Evolutionary conservation across 2,113 vertebrate species (phyloP).

Genomic region (Toxostoma redivivum): DNA sequence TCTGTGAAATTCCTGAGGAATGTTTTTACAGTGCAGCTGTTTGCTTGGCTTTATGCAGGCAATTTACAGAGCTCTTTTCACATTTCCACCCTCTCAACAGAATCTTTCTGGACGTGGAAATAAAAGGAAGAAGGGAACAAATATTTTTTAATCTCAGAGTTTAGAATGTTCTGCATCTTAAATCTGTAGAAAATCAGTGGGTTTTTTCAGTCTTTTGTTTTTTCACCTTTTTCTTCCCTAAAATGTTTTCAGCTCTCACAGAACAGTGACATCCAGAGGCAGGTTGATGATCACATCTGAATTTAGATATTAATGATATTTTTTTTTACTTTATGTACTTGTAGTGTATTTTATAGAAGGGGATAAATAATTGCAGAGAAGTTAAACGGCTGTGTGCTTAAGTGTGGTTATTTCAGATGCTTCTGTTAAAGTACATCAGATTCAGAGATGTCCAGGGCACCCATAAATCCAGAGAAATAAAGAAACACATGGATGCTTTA

Average conservation of each 20-base stretch:
- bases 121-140: neutral
- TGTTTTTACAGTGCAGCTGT: neutral
- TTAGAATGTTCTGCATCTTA: neutral
- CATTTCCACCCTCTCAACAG: neutral
- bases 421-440: neutral
- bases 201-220: neutral
- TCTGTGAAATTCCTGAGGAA: constrained; percentile 21
- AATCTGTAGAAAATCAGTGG: rapidly evolving
- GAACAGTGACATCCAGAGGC: neutral
- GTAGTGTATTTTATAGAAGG: neutral
- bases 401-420: neutral
- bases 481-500: neutral
- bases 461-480: neutral
- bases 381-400: too few species aligned
- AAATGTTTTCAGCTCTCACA: neutral
- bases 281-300: neutral
- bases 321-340: neutral
- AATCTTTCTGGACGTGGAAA: neutral
- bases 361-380: neutral
- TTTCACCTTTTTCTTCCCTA: neutral
- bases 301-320: neutral
- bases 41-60: neutral
- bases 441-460: neutral
- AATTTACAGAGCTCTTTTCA: neutral
- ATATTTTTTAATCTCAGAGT: neutral